phyloP scores from a whole-genome alignment of 2,888 invertebrate species.

The Allophyes oxyacanthae region DNA sequence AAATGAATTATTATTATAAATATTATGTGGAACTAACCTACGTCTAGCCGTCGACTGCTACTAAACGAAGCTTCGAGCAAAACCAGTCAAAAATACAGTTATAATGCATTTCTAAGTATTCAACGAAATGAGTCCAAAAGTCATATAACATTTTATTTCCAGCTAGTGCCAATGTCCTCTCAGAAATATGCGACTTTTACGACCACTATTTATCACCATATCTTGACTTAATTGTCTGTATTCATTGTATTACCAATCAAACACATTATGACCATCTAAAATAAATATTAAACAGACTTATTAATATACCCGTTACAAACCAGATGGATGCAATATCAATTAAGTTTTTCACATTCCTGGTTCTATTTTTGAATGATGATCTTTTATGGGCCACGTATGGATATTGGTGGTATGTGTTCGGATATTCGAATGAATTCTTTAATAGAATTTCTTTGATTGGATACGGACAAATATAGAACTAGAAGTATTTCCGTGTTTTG shows the following conservation, averaged over 20 bases:
- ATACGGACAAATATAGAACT: too few species aligned
- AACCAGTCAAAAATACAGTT: neutral
- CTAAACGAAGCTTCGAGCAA: neutral
- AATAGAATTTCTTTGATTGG: too few species aligned
- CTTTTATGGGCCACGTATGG: slow-evolving; percentile 26
- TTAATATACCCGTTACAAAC: slow-evolving; percentile 14
- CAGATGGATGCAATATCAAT: slow-evolving; percentile 36
- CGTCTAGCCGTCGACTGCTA: too few species aligned
- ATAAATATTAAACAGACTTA: slow-evolving; percentile 19
- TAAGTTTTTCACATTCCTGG: slow-evolving; percentile 37
- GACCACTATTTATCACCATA: slow-evolving; percentile 10
- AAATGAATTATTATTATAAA: too few species aligned
- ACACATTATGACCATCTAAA: slow-evolving; percentile 17
- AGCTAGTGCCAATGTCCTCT: slow-evolving; percentile 14
- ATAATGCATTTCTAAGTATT: neutral
- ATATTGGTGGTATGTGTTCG: slow-evolving; percentile 4
- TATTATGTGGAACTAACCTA: too few species aligned
- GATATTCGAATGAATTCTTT: neutral
- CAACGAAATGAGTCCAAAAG: neutral
- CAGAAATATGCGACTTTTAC: slow-evolving; percentile 17
- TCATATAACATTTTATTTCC: neutral
- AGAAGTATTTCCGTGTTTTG: too few species aligned
- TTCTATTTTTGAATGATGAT: slow-evolving; percentile 36
- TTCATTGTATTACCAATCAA: slow-evolving; percentile 29
- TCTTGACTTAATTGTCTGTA: slow-evolving; percentile 15